Base-by-base conservation (phyloP, 2,888 invertebrate species). In the Acleris emargana region DNA sequence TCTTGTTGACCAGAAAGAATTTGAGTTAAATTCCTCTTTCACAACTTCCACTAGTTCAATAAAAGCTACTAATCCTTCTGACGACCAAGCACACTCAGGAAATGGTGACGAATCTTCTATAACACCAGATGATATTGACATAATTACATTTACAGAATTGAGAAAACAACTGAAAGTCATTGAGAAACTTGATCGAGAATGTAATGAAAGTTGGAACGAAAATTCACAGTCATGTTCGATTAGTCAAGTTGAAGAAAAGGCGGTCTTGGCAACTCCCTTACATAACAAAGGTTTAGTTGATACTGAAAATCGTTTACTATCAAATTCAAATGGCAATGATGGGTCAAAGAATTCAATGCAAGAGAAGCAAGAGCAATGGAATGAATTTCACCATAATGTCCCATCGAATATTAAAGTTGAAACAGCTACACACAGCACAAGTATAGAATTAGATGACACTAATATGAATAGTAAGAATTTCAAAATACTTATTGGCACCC, bases 141-240 rank as follows among this genome's bases (percentile, higher is more conserved):
- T 42, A 42, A 64, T 68, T 17, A 74, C 77, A 54, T 49, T 70
- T 49, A 53, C 71, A 43, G 81, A 84, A 69, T 73, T 84, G 49
- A 76, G 81, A 68, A 81, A 82, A 67, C 72, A 76, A 22, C 69
- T 89, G 22, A 84, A 88, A 68, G 79, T 87, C 74, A 72, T 85
- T 42, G 79, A 83, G 70, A 84, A 83, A 72, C 71, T 89, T 38
- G 88, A 89, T 70, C 70, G 73, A 67, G 86, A 84, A 64, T 91
- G 91, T 91, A 91, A 91, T n/a, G 88, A 83, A 53, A 71, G 74
- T 45, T 91, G 91, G 91, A 83, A 84, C n/a, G 73, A 76, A 20
- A 66, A 69, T 18, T n/a, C 52, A 16, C 51, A 72, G 18, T 67
- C 71, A 32, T 64, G 67, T 45, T 69, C 55, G 6, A 66, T 47